A percentile compares a stretch with the other conserved stretches of the same genome.
Evolutionary conservation across 1,140 invertebrate genomes (phyloP).

Genomic region (Drosophila melanica): DNA sequence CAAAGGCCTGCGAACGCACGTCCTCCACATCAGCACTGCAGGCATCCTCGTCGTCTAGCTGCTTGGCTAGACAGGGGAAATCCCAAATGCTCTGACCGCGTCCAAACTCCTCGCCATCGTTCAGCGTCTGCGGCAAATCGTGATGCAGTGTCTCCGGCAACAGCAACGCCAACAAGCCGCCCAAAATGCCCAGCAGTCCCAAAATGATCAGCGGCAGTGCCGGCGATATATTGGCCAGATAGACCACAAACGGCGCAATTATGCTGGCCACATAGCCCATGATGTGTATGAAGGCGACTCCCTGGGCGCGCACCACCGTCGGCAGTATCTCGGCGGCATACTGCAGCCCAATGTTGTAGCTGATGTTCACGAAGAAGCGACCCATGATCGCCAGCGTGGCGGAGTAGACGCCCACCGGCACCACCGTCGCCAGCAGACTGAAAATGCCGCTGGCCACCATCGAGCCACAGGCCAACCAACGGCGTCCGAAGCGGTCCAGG

Average conservation of each 20-base stretch:
- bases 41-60: conserved; percentile 61
- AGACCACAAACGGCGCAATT: conserved; percentile 92
- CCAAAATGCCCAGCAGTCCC: conserved; percentile 89
- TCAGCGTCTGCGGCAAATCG: conserved; percentile 92
- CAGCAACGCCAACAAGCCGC: conserved; percentile 89
- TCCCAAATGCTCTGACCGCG: conserved; percentile 91
- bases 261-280: conserved; percentile 94
- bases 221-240: conserved; percentile 88
- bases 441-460: conserved; percentile 92
- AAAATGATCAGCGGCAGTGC: conserved; percentile 91
- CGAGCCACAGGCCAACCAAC: conserved; percentile 93
- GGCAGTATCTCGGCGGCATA: conserved; percentile 94
- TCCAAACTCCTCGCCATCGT: conserved; percentile 93
- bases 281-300: conserved; percentile 93
- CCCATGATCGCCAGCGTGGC: conserved; percentile 91
- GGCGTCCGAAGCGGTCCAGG: conserved; percentile 92
- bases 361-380: conserved; percentile 93
- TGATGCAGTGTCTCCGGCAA: conserved; percentile 93
- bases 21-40: conserved; percentile 64
- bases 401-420: conserved; percentile 88
- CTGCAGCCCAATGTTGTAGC: conserved; percentile 94
- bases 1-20: conserved; percentile 71
- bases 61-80: conserved; percentile 88
- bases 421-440: conserved; percentile 89
- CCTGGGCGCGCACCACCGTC: conserved; percentile 93